Evolutionary conservation across 2,113 vertebrate genomes (phyloP).

Genomic region (Anoura caudifer): DNA sequence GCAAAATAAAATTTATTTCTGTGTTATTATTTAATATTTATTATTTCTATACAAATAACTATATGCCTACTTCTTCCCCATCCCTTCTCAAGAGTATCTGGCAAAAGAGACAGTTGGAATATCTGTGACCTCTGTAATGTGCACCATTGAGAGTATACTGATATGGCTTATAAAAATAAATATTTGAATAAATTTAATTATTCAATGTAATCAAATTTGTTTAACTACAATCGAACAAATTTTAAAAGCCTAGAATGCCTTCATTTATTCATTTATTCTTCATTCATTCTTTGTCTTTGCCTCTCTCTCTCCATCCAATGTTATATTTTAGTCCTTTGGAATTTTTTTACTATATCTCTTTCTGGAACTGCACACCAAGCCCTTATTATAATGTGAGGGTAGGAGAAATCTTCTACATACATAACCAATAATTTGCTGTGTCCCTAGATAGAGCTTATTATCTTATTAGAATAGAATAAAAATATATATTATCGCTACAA

Average conservation of each 20-base stretch:
- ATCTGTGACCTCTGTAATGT: neutral
- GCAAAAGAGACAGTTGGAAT: neutral
- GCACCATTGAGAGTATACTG: neutral
- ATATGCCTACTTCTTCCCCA: no score
- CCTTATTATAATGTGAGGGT: neutral
- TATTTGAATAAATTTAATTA: neutral
- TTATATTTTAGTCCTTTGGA: neutral
- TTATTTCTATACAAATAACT: neutral
- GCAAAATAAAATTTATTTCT: neutral
- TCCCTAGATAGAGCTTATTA: neutral
- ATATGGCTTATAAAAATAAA: neutral
- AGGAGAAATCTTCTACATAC: neutral
- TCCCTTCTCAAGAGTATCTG: neutral
- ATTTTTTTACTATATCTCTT: neutral
- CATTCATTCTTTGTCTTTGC: neutral
- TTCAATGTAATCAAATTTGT: neutral
- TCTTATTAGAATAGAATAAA: constrained; percentile 12
- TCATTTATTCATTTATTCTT: neutral
- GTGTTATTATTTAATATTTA: neutral
- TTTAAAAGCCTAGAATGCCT: neutral
- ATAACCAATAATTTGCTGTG: neutral
- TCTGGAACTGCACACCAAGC: neutral
- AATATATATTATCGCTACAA: neutral
- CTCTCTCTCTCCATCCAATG: neutral
- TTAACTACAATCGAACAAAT: neutral